Base-by-base conservation (phyloP, 1,140 invertebrate genomes). In the Dreissena rostriformis region DNA sequence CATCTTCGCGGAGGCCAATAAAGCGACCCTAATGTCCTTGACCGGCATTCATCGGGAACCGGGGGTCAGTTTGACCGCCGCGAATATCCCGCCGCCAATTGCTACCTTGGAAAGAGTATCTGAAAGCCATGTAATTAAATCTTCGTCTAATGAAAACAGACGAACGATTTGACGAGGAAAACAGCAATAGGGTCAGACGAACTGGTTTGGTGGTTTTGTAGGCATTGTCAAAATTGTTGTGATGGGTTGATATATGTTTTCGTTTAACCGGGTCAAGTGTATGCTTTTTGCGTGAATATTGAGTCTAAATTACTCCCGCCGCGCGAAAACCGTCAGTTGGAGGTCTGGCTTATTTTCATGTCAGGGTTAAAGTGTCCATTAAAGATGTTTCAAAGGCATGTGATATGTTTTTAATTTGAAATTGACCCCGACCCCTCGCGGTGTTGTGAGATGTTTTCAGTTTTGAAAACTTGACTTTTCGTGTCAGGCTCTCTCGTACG, bases 361-460 rank as follows among this genome's bases (percentile, higher is more conserved):
- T 61, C 57, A 5, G 57, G 22, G 57, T n/a, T 61, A 24, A 61
- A n/a, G 57, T 61, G 57, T 61, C 57, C 57, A 61, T 61, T 24
- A 61, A 61, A 61, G 17, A 61, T 61, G 12, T 61, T 24, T 19
- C 57, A 61, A n/a, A 19, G 17, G 17, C 17, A 61, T 12, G 22
- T 61, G 57, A 24, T 19, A 24, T 24, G 22, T 61, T 61, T 61
- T 61, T 61, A 61, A n/a, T 61, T 61, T 61, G 57, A 61, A 61
- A 61, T 61, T n/a, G 57, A 61, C 22, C 57, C 17, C 12, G 22
- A 2, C 22, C 17, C 22, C 57, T 6, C 17, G 11, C 57, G 22
- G 57, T 61, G 22, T 24, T 61, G 17, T 19, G 57, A 19, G 22
- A 61, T n/a, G 57, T 19, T 61, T 24, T n/a, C 19, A 24, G 57